Evolutionary conservation across 2,888 invertebrate species (phyloP), one percentile per base, ranked within the genome.

Genomic region (Lasioglossum marginatum): DNA sequence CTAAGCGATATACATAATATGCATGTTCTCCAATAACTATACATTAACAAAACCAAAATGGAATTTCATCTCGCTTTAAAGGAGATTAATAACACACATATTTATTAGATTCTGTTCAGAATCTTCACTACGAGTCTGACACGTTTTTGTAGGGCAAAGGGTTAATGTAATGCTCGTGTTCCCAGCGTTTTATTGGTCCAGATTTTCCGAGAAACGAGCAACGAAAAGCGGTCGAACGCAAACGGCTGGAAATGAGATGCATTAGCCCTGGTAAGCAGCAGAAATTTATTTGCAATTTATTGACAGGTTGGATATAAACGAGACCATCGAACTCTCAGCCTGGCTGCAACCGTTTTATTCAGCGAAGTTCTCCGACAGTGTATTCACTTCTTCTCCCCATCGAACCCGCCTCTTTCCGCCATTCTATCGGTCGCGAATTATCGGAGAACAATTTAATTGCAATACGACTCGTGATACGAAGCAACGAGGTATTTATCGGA

Each of bases 271-370:
- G 77, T 88, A 89, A 89, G 83, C 87, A 87, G 80, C 75, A 85
- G 85, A 89, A 93, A 94, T 94, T 93, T 92, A 94, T 94, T 93
- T 91, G 88, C 89, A 87, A 90, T 93, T 92, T 93, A 94, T 94
- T 93, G 94, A 91, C 93, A 94, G 63, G 92, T 80, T 70, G 81
- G 82, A 87, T 91, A 93, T 93, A 92, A 93, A 94, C 90, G 93
- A 91, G 91, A 91, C 87, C 90, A 89, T 92, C 86, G 90, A 85
- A 70, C 60, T 10, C 52, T 10, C 66, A 19, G 76, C 66, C 45
- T 57, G n/a, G 37, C n/a, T 74, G 66, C 68, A 60, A 75, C 74
- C 75, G 78, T 82, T 89, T 82, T 81, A 83, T 63, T 52, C 79
- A 48, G 14, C 31, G 16, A 40, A 66, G 37, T 63, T 85, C 76